A percentile compares a stretch with the other conserved stretches of the same genome.
Conservation (phyloP, 2,113 vertebrate genomes). For the Pardalotus punctatus region DNA sequence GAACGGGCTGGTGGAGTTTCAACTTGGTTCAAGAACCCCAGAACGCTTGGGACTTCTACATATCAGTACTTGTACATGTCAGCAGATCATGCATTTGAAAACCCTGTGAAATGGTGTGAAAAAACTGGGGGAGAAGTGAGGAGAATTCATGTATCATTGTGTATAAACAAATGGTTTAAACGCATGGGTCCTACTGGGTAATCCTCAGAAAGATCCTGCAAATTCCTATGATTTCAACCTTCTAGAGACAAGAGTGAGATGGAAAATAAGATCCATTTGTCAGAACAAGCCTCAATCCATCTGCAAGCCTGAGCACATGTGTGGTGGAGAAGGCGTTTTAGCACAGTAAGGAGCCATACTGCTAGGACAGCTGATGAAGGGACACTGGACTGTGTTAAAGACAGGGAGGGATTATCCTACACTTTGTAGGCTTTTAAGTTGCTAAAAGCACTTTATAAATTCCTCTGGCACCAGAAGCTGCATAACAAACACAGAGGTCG, state of each 20-base stretch:
- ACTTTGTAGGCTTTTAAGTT: background rate
- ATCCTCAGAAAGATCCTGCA: background rate
- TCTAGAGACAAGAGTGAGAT: background rate
- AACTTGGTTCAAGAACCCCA: background rate
- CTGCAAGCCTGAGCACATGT: background rate
- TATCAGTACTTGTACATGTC: background rate
- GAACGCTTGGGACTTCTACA: background rate
- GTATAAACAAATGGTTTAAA: background rate
- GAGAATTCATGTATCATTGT: background rate
- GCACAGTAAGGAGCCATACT: background rate
- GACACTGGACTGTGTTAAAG: background rate
- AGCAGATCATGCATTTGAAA: background rate
- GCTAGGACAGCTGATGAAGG: background rate
- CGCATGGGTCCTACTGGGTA: background rate
- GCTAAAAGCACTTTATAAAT: conserved; percentile 32
- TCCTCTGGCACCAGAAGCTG: conserved; percentile 32
- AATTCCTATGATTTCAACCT: background rate
- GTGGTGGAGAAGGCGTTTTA: background rate
- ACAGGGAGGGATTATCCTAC: background rate
- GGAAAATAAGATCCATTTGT: background rate
- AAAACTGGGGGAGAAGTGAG: background rate
- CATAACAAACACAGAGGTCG: conserved; percentile 51
- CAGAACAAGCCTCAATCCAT: background rate
- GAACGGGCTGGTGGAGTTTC: background rate
- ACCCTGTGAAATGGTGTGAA: background rate